Evolutionary conservation across 1,140 invertebrate species (phyloP).

Genomic region (Proctacanthus coquilletti): DNA sequence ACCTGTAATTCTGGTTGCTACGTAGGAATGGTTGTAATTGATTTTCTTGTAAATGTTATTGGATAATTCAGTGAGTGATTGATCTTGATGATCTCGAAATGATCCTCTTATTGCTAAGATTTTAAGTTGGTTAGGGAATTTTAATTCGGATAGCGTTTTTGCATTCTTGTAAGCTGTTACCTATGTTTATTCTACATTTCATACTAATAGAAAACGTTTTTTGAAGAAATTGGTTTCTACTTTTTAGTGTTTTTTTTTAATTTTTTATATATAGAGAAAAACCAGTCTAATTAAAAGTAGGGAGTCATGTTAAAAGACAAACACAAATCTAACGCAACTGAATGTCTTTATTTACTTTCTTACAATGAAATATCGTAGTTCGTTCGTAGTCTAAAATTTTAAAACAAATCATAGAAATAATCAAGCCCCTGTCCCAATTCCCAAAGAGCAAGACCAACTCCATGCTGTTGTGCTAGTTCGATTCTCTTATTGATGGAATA

Average conservation of each 20-base stretch:
- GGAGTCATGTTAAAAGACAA: background rate
- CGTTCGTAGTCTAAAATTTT: slow-evolving; percentile 20
- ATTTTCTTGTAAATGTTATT: too few relatives aligned
- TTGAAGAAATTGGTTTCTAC: background rate
- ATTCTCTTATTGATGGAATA: slow-evolving; percentile 68
- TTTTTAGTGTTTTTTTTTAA: background rate
- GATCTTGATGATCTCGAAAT: too few relatives aligned
- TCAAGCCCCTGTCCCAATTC: slow-evolving; percentile 88
- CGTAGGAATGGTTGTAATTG: too few relatives aligned
- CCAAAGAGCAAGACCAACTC: slow-evolving; percentile 83
- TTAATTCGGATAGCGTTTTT: too few relatives aligned
- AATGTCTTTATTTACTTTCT: background rate
- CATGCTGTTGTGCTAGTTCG: slow-evolving; percentile 59
- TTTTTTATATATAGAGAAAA: background rate
- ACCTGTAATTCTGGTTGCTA: too few relatives aligned
- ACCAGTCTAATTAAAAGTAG: background rate
- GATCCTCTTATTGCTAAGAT: too few relatives aligned
- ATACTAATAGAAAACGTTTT: background rate
- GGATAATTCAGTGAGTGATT: too few relatives aligned
- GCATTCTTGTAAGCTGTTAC: too few relatives aligned
- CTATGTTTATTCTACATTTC: background rate
- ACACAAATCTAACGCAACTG: background rate
- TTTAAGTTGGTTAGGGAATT: too few relatives aligned
- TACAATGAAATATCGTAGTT: background rate
- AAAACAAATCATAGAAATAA: slow-evolving; percentile 90